A percentile compares a stretch with the other conserved stretches of the same genome.
Evolutionary conservation across 1,140 invertebrate species (phyloP).

Genomic region (Onthophagus taurus): DNA sequence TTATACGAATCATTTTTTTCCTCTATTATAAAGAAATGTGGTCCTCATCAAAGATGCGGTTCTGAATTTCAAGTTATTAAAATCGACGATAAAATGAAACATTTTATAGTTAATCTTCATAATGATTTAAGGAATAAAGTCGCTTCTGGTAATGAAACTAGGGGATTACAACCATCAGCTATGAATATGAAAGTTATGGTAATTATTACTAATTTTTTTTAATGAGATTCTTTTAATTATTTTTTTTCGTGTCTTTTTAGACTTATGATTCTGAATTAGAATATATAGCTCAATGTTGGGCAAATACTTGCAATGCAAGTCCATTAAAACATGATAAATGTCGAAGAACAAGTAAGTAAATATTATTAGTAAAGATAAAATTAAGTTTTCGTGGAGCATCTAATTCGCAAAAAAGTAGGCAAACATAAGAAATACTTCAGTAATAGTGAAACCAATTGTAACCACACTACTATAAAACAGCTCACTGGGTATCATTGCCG

Average conservation of each 20-base stretch:
- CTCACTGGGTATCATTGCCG: too few relatives aligned
- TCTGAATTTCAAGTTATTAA: conserved; percentile 24
- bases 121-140: conserved; percentile 42
- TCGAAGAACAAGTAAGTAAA: conserved; percentile 28
- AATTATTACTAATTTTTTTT: too few relatives aligned
- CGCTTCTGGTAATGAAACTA: conserved; percentile 39
- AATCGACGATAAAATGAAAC: conserved; percentile 22
- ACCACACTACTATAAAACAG: too few relatives aligned
- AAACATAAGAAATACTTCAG: too few relatives aligned
- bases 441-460: too few relatives aligned
- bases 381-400: too few relatives aligned
- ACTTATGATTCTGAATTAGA: conserved; percentile 52
- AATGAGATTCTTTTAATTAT: too few relatives aligned
- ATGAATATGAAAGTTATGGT: conserved; percentile 46
- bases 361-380: too few relatives aligned
- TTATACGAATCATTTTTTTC: conserved; percentile 11
- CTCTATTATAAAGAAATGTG: conserved; percentile 31
- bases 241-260: conserved; percentile 27
- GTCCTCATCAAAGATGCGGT: conserved; percentile 23
- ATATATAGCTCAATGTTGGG: conserved; percentile 49
- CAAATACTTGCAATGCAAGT: conserved; percentile 36
- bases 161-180: conserved; percentile 41
- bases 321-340: conserved; percentile 27
- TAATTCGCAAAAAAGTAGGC: too few relatives aligned
- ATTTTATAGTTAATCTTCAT: conserved; percentile 35